Evolutionary conservation across 2,113 vertebrate species (phyloP), one percentile per base, ranked within the genome.

Genomic region (Ivindomyrus marchei): DNA sequence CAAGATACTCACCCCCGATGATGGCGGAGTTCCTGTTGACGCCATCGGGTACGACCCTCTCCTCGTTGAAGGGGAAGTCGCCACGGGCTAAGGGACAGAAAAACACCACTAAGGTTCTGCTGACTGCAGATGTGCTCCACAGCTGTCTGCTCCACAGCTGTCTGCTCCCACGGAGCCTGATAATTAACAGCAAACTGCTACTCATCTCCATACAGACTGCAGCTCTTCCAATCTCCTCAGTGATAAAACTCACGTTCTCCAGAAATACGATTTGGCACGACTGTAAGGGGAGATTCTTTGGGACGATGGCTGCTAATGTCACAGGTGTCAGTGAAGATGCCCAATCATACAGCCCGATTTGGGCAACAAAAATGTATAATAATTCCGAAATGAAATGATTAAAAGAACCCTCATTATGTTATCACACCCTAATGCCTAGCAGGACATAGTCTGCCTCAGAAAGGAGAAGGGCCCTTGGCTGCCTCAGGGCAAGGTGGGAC

Each of bases 1-100:
- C 13, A 21, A 56, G 27, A 17, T 21, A 56, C 86, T 92, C 92
- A 99, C 98, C 98, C 96, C 98, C 98, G 49, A 99, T 97, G 88
- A 99, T 96, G 15, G 98, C 98, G 1, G 97, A 99, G 92, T 99
- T 97, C 88, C 97, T 97, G 94, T 98, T 98, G 74, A 97, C 96
- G 90, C 96, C 96, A 93, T 97, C 96, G 91, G 95, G 94, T 53
- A 94, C 95, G 39, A 95, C 94, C 92, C 96, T 96, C 90, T 97
- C 97, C n/a, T 97, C 97, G 0, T 96, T 97, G 85, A 97, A 97
- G 0, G 97, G 97, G 91, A 97, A 97, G 90, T 97, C 97, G 21
- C 96, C 97, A 91, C 97, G 98, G 52, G 95, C 97, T 98, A 94
- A 94, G 42, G 80, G 45, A 88, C n/a, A 27, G 66, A 85, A 47